phyloP scores from a whole-genome alignment of 1,140 invertebrate species.

The Mamestra configurata region DNA sequence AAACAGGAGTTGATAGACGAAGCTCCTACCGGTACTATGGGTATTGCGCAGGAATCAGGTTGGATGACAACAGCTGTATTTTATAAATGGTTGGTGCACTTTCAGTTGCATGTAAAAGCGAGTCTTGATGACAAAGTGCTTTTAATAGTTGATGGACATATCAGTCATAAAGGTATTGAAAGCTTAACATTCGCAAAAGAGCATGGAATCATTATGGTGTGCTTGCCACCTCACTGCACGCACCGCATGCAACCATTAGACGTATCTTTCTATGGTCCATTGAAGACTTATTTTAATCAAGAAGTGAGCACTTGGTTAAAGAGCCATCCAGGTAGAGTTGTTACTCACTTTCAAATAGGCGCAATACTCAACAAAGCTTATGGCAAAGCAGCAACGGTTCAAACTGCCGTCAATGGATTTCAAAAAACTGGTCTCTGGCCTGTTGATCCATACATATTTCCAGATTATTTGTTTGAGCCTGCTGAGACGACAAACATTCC shows the following conservation, averaged over 20 bases:
- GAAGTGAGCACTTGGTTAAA: no score
- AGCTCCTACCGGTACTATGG: conserved; percentile 53
- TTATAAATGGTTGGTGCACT: conserved; percentile 71
- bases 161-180: conserved; percentile 76
- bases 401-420: conserved; percentile 60
- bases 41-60: conserved; percentile 65
- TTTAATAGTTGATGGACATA: conserved; percentile 78
- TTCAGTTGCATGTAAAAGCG: conserved; percentile 64
- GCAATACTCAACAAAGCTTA: conserved; percentile 68
- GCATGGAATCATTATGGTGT: conserved; percentile 73
- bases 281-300: no score
- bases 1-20: conserved; percentile 12
- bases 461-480: conserved; percentile 25
- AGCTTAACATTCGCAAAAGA: conserved; percentile 69
- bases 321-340: conserved; percentile 62
- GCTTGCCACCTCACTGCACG: conserved; percentile 78
- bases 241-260: no score
- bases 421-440: conserved; percentile 60
- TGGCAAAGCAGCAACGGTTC: conserved; percentile 60
- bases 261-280: no score
- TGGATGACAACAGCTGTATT: conserved; percentile 75
- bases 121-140: conserved; percentile 63
- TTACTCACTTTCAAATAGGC: conserved; percentile 65
- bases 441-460: conserved; percentile 59
- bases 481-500: conserved; percentile 17